Percentiles rank a stretch among this genome's conserved stretches.
phyloP scores from a whole-genome alignment of 2,888 invertebrate species.

The Adelphocoris suturalis region DNA sequence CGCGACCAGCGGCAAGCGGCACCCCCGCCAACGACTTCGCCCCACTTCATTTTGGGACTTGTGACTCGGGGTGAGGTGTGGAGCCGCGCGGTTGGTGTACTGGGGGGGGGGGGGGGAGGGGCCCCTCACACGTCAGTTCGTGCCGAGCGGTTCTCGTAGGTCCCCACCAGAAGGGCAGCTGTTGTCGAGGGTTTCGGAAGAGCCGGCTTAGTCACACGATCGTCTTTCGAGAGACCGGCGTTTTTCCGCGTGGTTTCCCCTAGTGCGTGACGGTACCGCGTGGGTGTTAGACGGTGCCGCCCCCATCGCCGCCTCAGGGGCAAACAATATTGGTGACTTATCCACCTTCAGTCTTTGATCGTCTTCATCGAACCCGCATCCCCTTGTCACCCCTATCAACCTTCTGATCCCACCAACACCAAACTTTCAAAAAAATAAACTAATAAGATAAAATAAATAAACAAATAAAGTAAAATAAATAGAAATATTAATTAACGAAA shows the following conservation, averaged over 20 bases:
- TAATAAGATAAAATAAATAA: too few relatives aligned
- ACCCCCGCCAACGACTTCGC: not conserved
- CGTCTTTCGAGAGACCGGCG: not conserved
- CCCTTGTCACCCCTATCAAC: not conserved
- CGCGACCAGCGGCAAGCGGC: too few relatives aligned
- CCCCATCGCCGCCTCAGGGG: not conserved
- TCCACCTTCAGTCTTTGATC: not conserved
- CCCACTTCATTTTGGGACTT: constrained; percentile 18
- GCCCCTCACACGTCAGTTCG: constrained; percentile 11
- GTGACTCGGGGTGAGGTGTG: not conserved
- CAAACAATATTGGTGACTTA: not conserved
- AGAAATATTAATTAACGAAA: too few relatives aligned
- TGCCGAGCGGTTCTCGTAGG: constrained; percentile 1
- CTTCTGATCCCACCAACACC: not conserved
- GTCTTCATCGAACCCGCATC: constrained; percentile 22
- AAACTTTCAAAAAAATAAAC: too few relatives aligned
- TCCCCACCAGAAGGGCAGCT: not conserved
- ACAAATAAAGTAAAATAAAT: too few relatives aligned
- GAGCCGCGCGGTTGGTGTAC: not conserved
- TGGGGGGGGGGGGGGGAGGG: not conserved
- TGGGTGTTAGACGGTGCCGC: not conserved
- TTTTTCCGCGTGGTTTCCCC: not conserved
- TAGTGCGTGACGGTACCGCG: not conserved
- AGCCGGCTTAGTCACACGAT: not conserved
- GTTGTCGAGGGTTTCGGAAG: not conserved